phyloP scores from a whole-genome alignment of 2,888 invertebrate genomes.

The Clivina fossor region DNA sequence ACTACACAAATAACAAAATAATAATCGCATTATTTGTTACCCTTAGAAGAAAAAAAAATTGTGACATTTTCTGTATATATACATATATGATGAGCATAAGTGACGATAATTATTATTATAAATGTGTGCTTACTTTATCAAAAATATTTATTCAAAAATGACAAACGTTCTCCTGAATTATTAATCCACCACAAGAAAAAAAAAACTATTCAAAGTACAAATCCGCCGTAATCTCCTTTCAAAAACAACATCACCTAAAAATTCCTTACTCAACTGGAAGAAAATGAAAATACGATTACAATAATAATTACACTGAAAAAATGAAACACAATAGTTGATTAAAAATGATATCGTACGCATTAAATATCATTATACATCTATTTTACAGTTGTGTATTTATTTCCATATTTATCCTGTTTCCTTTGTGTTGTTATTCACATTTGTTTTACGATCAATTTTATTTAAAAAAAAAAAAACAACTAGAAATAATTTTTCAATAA shows the following conservation, averaged over 20 bases:
- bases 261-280: conserved; percentile 14
- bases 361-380: conserved; percentile 31
- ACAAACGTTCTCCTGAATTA: conserved; percentile 20
- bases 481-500: too few relatives aligned
- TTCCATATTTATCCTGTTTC: too few relatives aligned
- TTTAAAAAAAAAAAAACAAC: too few relatives aligned
- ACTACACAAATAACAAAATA: too few relatives aligned
- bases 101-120: conserved; percentile 37
- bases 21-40: conserved; percentile 40
- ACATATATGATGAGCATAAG: conserved; percentile 35
- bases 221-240: conserved; percentile 9
- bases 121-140: conserved; percentile 36
- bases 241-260: neutral
- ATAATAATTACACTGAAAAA: neutral
- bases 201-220: conserved; percentile 32
- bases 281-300: conserved; percentile 21
- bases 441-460: too few relatives aligned
- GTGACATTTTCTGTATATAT: conserved; percentile 48
- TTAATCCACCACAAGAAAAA: conserved; percentile 3
- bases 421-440: too few relatives aligned
- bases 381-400: conserved; percentile 30
- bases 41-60: conserved; percentile 32
- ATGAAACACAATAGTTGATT: conserved; percentile 28
- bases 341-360: conserved; percentile 31
- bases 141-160: conserved; percentile 25